Evolutionary conservation across 1,140 invertebrate species (phyloP).

Genomic region (Saccostrea cuccullata): DNA sequence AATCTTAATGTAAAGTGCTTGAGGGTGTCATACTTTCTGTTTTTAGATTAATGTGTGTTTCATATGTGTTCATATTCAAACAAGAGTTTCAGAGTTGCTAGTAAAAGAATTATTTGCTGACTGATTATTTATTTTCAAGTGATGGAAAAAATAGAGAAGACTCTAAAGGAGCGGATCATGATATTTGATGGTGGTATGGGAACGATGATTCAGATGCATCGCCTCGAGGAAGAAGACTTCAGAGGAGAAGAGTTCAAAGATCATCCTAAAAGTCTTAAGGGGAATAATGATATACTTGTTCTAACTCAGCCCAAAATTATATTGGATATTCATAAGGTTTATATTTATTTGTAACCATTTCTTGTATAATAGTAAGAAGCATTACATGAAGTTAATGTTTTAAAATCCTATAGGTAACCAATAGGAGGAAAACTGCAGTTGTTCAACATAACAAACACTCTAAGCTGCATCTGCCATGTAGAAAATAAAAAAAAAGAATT

Average conservation of each 20-base stretch:
- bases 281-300: conserved; percentile 83
- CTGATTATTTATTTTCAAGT: conserved; percentile 50
- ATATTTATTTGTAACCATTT: neutral
- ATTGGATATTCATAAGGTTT: conserved; percentile 81
- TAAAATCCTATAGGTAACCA: too few relatives aligned
- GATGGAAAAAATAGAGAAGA: conserved; percentile 57
- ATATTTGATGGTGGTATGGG: conserved; percentile 85
- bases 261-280: conserved; percentile 81
- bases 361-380: too few relatives aligned
- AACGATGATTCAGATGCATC: conserved; percentile 83
- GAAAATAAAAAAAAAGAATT: too few relatives aligned
- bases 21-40: neutral
- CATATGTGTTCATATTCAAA: too few relatives aligned
- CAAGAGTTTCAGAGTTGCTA: neutral
- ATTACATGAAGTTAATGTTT: too few relatives aligned
- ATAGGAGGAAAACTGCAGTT: too few relatives aligned
- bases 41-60: too few relatives aligned
- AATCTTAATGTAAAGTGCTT: neutral
- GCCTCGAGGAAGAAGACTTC: conserved; percentile 82
- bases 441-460: too few relatives aligned
- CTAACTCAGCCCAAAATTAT: conserved; percentile 82
- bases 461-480: too few relatives aligned
- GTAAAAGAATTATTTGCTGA: neutral
- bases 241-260: conserved; percentile 79
- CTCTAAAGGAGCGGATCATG: conserved; percentile 79